Evolutionary conservation across 2,888 invertebrate species (phyloP), one percentile per base, ranked within the genome.

Genomic region (Leucophora obtusa): DNA sequence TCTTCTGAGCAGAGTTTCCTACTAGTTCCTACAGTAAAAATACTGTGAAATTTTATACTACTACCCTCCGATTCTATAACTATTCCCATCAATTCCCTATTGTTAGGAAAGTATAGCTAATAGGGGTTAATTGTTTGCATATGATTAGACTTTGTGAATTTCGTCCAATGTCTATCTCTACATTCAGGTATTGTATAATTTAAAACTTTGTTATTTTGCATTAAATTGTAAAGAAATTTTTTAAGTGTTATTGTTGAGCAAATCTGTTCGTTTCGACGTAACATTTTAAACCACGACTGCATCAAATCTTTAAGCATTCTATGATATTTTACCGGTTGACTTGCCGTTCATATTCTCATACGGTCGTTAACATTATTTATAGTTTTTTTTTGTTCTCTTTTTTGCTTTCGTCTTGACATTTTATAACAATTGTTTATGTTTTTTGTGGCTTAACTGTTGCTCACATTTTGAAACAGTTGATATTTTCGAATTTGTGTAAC

Each of bases 361-460:
- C 72, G 80, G 80, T 81, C 76, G 59, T 81, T 81, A 73, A 77
- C 76, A 73, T 76, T 81, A 43, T 71, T 68, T 71, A 43, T 53
- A 50, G 56, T 38, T 3, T 21, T 69, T 38, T 10, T 54, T 50
- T 74, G n/a, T n/a, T n/a, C n/a, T 65, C 53, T n/a, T 35, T 35
- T 5, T 54, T 21, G 17, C 38, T 21, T 21, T 21, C 21, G 21
- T 21, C 21, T 68, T 70, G 65, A 53, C 63, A 56, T 56, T 69
- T 63, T 65, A 74, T 73, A 76, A 76, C 73, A 70, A 76, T 79
- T 66, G 53, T 76, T 54, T 24, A 33, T 28, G 5, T 43, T 60
- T 21, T 17, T 54, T 38, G 43, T 58, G 18, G 18, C 11, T 35
- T 17, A 24, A 51, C 58, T 71, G 60, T 56, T 63, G 68, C 50